Percentiles rank a stretch among this genome's conserved stretches.
These are phyloP conservation scores for Athalia rosae DNA, from an alignment of 2,888 invertebrate species.

Conservation along the genomic window DNA sequence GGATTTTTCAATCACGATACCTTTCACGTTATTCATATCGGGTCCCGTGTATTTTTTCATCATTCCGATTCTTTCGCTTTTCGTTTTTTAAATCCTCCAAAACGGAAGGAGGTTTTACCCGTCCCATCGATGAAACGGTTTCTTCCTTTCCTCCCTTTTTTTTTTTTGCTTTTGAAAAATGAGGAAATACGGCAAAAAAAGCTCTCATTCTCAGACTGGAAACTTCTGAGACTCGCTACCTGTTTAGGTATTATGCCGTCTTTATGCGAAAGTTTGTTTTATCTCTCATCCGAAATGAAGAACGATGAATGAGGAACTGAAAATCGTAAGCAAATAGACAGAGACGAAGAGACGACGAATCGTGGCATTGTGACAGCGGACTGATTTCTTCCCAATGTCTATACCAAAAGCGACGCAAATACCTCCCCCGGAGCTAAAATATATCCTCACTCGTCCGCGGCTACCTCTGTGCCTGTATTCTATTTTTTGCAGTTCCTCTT, in stretches of 20 bases:
- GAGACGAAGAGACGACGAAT: slow-evolving; percentile 3
- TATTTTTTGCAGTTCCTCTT: neutral
- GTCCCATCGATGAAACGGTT: neutral
- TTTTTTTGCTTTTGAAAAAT: neutral
- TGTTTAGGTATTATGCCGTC: neutral
- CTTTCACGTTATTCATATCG: too few species aligned
- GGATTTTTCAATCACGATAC: too few species aligned
- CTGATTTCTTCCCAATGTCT: neutral
- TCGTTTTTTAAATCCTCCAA: too few species aligned
- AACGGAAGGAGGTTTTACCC: too few species aligned
- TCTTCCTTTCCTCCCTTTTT: neutral
- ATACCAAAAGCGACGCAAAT: slow-evolving; percentile 21
- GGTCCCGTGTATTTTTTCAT: too few species aligned
- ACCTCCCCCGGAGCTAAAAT: neutral
- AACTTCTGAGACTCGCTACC: neutral
- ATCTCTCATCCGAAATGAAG: slow-evolving; percentile 30
- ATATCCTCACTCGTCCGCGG: neutral
- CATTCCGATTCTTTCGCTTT: too few species aligned
- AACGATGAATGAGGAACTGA: slow-evolving; percentile 8
- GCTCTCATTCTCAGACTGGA: neutral
- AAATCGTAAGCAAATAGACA: slow-evolving; percentile 22
- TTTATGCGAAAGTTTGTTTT: slow-evolving; percentile 7
- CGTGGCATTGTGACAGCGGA: neutral
- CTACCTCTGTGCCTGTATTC: neutral
- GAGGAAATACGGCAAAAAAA: neutral